phyloP scores from a whole-genome alignment of 1,140 invertebrate genomes.

The Periplaneta americana region DNA sequence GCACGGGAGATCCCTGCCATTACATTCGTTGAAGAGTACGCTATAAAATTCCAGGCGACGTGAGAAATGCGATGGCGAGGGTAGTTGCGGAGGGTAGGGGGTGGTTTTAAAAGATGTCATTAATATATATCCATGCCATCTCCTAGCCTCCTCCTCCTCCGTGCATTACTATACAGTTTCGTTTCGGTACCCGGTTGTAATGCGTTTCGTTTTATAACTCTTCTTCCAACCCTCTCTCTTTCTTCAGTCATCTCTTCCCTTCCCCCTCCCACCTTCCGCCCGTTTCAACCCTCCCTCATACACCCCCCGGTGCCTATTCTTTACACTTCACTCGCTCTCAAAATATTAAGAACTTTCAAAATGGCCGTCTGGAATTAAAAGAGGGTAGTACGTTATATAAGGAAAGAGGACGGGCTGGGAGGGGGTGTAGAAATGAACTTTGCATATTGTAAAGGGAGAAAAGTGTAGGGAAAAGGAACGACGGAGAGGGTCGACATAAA shows the following conservation, averaged over 20 bases:
- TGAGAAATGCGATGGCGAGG: neutral
- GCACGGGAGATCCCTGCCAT: neutral
- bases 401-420: neutral
- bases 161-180: neutral
- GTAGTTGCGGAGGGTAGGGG: neutral
- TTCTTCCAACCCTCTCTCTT: neutral
- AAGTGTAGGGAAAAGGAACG: neutral
- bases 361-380: constrained; percentile 16
- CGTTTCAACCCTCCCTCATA: neutral
- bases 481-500: neutral
- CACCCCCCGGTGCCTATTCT: constrained; percentile 2
- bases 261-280: neutral
- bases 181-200: neutral
- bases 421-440: constrained; percentile 9
- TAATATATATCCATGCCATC: neutral
- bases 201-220: constrained; percentile 10
- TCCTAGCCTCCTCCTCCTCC: neutral
- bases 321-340: constrained; percentile 12
- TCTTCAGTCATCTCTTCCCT: neutral
- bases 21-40: neutral
- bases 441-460: constrained; percentile 14
- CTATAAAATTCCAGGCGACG: neutral
- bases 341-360: constrained; percentile 18
- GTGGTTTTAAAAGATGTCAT: neutral
- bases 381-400: constrained; percentile 1